These are phyloP conservation scores for Pygoscelis antarcticus DNA, from an alignment of 2,113 vertebrate genomes.

Conservation along the genomic window DNA sequence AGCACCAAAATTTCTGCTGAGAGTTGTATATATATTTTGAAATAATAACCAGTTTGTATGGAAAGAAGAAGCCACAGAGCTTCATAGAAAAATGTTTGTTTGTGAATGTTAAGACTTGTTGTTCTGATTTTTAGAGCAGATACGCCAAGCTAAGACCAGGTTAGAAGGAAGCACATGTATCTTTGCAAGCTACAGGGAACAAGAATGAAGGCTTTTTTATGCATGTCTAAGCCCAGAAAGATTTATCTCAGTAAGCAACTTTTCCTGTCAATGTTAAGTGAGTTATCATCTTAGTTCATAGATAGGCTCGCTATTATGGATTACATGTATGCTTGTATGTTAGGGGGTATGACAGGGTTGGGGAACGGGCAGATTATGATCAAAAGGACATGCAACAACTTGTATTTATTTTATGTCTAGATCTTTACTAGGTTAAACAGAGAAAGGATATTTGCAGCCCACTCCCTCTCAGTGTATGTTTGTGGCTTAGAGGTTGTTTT, in stretches of 20 bases:
- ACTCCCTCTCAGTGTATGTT: background rate
- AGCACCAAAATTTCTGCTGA: constrained; percentile 69
- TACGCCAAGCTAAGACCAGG: constrained; percentile 9
- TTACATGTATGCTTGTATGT: background rate
- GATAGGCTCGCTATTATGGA: background rate
- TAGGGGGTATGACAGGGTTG: background rate
- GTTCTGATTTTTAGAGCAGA: constrained; percentile 61
- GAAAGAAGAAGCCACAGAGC: background rate
- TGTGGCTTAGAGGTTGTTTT: background rate
- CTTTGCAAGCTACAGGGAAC: constrained; percentile 20
- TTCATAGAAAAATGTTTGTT: background rate
- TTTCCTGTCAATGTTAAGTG: background rate
- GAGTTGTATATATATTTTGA: constrained; percentile 60
- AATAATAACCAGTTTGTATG: constrained; percentile 49
- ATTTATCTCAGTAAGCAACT: background rate
- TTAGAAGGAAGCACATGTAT: constrained; percentile 52
- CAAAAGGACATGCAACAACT: background rate
- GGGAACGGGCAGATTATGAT: background rate
- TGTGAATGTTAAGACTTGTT: constrained; percentile 7
- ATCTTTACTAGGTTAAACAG: background rate
- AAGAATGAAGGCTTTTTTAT: background rate
- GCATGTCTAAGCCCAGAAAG: background rate
- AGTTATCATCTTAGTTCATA: background rate
- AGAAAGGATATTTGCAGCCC: background rate
- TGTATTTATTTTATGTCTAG: background rate